Evolutionary conservation across 2,113 vertebrate genomes (phyloP), one percentile per base, ranked within the genome.

Genomic region (Gymnorhina tibicen): DNA sequence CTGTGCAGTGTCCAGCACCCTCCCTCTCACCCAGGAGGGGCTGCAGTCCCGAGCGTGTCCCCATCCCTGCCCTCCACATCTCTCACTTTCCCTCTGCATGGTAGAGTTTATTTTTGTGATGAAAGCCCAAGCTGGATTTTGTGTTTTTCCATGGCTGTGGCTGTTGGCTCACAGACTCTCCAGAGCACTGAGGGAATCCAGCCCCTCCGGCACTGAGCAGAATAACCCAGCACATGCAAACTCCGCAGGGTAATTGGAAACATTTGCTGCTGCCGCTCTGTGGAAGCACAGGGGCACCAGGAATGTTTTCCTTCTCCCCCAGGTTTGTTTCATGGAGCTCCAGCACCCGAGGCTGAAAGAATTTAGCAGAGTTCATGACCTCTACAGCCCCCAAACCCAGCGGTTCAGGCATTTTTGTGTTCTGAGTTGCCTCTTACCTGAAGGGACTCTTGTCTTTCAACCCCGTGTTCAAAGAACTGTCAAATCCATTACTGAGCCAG

Each of bases 231-330:
- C 1, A 11, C 91, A 70, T 5, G 58, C 86, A 63, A 73, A 69
- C 81, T 75, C 91, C 14, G 0, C 10, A 5, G 6, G 33, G 62
- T 97, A 95, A 97, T 97, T 95, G 97, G 95, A 97, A 96, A 78
- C 93, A 92, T 83, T 95, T 53, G 93, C 94, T 92, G 73, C 85
- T 3, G 73, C 89, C 1, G 89, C 85, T 91, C 92, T 11, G n/a
- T 11, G 2, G 60, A 70, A 74, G 52, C 94, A 37, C 73, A 2
- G 30, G 90, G 88, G 91, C 87, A 62, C 39, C 22, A 15, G 87
- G 80, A 91, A 91, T 89, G 94, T 93, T 95, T 91, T 91, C 52
- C 49, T 95, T 82, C 81, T 68, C 89, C 58, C 87, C 66, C 28
- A n/a, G 76, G 15, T 85, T 77, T 42, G 46, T 56, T 86, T 92